Evolutionary conservation across 1,140 invertebrate genomes (phyloP).

Genomic region (Galendromus occidentalis): DNA sequence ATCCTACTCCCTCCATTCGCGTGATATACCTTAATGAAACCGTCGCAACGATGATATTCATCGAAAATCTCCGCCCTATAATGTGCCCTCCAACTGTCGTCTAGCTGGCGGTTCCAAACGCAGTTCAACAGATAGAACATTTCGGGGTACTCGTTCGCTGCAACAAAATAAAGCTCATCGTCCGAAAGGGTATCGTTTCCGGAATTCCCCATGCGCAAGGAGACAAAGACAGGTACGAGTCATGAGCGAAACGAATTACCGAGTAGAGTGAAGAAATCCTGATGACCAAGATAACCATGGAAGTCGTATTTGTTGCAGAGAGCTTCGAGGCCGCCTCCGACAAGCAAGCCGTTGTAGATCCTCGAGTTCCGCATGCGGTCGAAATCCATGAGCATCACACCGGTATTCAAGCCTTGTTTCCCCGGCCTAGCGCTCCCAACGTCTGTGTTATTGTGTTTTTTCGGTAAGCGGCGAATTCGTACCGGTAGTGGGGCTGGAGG

Average conservation of each 20-base stretch:
- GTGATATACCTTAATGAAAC: conserved; percentile 51
- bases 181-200: no score
- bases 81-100: conserved; percentile 59
- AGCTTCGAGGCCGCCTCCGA: conserved; percentile 34
- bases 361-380: conserved; percentile 43
- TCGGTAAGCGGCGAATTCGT: conserved; percentile 48
- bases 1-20: conserved; percentile 36
- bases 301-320: conserved; percentile 46
- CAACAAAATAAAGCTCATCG: no score
- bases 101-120: conserved; percentile 62
- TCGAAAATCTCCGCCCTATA: conserved; percentile 55
- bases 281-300: conserved; percentile 60
- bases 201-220: no score
- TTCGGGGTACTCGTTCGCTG: conserved; percentile 42
- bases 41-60: conserved; percentile 48
- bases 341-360: conserved; percentile 37
- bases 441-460: conserved; percentile 37
- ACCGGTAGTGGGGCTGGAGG: conserved; percentile 54
- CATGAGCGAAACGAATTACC: no score
- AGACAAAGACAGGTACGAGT: no score
- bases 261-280: conserved; percentile 63
- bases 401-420: conserved; percentile 48
- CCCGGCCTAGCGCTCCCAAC: conserved; percentile 36
- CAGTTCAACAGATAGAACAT: conserved; percentile 56
- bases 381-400: conserved; percentile 51